Evolutionary conservation across 2,797 vertebrate species (phyloP), one percentile per base, ranked within the genome.

Genomic region (Galago senegalensis): DNA sequence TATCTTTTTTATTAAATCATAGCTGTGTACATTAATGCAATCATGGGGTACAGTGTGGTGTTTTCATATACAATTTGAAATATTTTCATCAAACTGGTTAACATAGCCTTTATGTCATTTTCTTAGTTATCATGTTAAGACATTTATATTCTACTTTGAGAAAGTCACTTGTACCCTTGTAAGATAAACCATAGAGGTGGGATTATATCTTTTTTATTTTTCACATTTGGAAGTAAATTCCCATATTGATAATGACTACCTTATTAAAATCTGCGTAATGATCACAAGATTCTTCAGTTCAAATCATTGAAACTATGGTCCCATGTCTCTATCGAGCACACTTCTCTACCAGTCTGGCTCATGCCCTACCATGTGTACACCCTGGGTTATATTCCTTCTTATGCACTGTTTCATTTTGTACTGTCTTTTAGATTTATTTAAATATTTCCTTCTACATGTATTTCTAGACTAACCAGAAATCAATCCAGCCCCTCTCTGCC

Each of bases 361-460:
- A 67, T 1, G 2, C 4, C 77, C 9, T 56, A 23, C 1, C 61
- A 12, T 6, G 40, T 23, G 23, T 25, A 4, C 1, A n/a, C 18
- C 18, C 56, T 77, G 46, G 23, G 29, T 49, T 29, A 72, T 96
- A 87, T 85, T 63, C 46, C 40, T 31, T 88, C 53, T 95, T 31
- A 73, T 29, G 23, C 17, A 94, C 18, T 49, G 12, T 94, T 91
- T 95, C 27, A 85, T 65, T 85, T 49, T 88, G n/a, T 16, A 8
- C 5, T 63, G 3, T 87, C 61, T 91, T 89, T 89, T 80, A 92
- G 2, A 70, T 85, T 37, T 77, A 75, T 46, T 77, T 79, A 86
- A 83, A 3, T 34, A 89, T 96, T 79, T 93, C 53, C 43, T 83
- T 87, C 58, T 84, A 5, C 56, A 83, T 69, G 29, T 75, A 95